Base-by-base conservation (phyloP, 2,888 invertebrate genomes). In the Cheilosia pagana region DNA sequence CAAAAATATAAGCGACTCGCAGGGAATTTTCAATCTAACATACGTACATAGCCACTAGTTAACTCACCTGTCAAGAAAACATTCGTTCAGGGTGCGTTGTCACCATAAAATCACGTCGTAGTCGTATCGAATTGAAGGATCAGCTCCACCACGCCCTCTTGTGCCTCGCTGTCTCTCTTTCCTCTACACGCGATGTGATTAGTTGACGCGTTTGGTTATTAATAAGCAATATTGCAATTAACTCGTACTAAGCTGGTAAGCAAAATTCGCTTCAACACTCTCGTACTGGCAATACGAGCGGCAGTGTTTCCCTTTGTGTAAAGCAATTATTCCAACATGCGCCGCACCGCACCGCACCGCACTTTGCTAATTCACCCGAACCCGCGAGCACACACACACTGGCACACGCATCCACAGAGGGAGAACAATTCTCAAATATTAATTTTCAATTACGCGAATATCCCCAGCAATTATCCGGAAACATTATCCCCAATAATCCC, bases 361-460 rank as follows among this genome's bases (percentile, higher is more conserved):
- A 52, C 57, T 10, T 10, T 59, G 25, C 12, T 43, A 19, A 57
- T 43, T 23, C 16, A 75, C 41, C 14, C 35, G 35, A 67, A 28
- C 48, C 23, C 45, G 35, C 28, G 16, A 6, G 10, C 25, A 8
- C 23, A 23, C 14, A 41, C 1, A 14, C 31, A 35, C 2, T 0
- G 0, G 5, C 48, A 25, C 53, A 53, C 45, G 31, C 59, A n/a
- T 48, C 10, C 67, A 21, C 43, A 50, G n/a, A 45, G 21, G 21
- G 10, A 72, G 28, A 28, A 68, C 67, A 70, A 77, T 77, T 71
- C 70, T 81, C 82, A 86, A 81, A 86, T 78, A 86, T 86, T 86
- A 81, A 81, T 81, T 86, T 86, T 86, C 86, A 86, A 85, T 85
- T 81, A 85, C 70, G 79, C 79, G 85, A 79, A 85, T 81, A 85